These are phyloP conservation scores for Coreoperca whiteheadi DNA, from an alignment of 2,113 vertebrate genomes.

Conservation along the genomic window DNA sequence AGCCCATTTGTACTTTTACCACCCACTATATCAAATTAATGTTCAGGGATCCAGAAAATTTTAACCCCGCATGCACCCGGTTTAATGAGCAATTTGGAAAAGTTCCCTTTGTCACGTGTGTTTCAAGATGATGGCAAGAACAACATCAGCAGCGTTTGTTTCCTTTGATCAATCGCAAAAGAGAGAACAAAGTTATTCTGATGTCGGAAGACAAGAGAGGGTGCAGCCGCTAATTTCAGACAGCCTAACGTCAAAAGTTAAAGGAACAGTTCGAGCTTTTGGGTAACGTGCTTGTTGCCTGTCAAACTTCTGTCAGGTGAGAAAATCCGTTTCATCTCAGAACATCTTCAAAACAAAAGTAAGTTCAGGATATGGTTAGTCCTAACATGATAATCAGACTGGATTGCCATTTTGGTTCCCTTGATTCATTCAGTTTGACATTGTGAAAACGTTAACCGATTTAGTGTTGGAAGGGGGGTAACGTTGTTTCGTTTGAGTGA, in stretches of 20 bases:
- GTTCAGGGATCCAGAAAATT: background rate
- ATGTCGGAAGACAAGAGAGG: background rate
- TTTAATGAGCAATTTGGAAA: background rate
- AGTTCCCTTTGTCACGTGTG: background rate
- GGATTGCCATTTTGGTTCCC: too few relatives aligned
- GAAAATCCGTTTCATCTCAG: background rate
- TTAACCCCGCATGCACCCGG: background rate
- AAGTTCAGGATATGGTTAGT: background rate
- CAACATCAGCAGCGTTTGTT: background rate
- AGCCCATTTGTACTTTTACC: constrained; percentile 45
- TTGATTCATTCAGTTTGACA: too few relatives aligned
- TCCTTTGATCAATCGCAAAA: constrained; percentile 9
- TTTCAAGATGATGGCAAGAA: background rate
- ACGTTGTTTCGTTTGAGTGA: too few relatives aligned
- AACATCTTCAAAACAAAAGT: background rate
- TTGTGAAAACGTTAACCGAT: too few relatives aligned
- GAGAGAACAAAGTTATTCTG: background rate
- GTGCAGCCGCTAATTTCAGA: too few relatives aligned
- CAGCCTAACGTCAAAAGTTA: background rate
- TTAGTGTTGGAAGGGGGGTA: too few relatives aligned
- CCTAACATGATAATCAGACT: too few relatives aligned
- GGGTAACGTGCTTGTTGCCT: background rate
- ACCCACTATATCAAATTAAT: constrained; percentile 19
- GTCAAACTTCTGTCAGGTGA: background rate
- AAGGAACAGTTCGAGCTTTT: background rate